Base-by-base conservation (phyloP, 2,888 invertebrate genomes). In the Andrena bicolor region DNA sequence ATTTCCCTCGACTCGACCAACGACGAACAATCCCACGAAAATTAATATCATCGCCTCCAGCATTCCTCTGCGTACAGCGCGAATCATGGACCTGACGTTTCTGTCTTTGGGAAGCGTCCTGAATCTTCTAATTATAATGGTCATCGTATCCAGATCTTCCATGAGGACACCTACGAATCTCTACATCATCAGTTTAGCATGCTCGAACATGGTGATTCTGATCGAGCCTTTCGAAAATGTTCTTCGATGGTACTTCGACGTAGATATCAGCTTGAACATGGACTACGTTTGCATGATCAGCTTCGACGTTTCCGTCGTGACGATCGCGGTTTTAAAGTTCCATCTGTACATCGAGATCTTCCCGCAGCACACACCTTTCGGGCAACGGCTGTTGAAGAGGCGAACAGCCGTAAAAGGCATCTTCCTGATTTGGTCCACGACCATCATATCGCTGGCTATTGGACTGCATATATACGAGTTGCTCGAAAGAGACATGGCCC, bases 251-350 rank as follows among this genome's bases (percentile, higher is more conserved):
- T 86, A 82, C 82, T 90, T 89, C 82, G 68, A 78, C 64, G 32
- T 89, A 8, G 51, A 88, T 3, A 76, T 90, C 48, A 30, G 77
- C 32, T 70, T 91, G 16, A 90, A 92, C 79, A 83, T 90, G 75
- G 90, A 91, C 70, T 92, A 91, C 77, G 82, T 92, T 20, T 90
- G 87, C 8, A 74, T 89, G 63, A 79, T 92, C 58, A 92, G 88
- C 48, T 90, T 92, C 60, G 89, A 90, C 56, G 88, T 90, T 10
- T 90, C 91, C 1, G 77, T 90, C 0, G 69, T 90, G 60, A 92
- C 91, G 23, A 82, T 92, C 20, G 88, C 86, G 1, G 76, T 91
- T 20, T 74, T 92, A 26, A 88, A 87, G 30, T 75, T 92, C 60
- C 90, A 92, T 64, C 82, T 88, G 71, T 92, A 92, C 77, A 68